Conservation (phyloP, 2,888 invertebrate genomes). For the Platycnemis pennipes region DNA sequence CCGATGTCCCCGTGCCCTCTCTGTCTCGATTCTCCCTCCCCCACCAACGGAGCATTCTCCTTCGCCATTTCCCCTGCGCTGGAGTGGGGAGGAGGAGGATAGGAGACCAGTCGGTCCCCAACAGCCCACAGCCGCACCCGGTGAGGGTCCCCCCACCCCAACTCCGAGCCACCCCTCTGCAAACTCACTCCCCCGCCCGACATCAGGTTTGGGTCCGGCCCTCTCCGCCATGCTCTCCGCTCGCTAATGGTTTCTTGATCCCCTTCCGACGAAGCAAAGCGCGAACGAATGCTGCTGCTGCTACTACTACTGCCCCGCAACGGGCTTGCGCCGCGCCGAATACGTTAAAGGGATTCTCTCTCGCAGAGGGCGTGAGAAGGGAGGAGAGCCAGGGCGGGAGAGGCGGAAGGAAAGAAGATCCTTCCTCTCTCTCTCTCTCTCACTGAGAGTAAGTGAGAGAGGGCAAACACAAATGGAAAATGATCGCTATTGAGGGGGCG, state of each 20-base stretch:
- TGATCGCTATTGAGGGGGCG: neutral
- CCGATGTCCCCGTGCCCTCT: neutral
- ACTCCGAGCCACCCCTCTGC: no score
- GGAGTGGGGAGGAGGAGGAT: neutral
- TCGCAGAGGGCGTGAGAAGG: neutral
- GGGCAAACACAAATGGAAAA: slow-evolving; percentile 59
- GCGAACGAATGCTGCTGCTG: slow-evolving; percentile 5
- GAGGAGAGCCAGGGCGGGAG: neutral
- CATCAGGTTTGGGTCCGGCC: neutral
- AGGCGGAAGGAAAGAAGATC: neutral
- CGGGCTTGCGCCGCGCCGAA: slow-evolving; percentile 33
- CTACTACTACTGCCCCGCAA: neutral
- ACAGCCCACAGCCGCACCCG: neutral
- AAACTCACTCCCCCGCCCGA: neutral
- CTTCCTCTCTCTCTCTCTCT: no score
- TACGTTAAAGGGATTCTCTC: slow-evolving; percentile 62
- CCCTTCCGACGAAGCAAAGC: slow-evolving; percentile 28
- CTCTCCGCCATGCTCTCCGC: neutral
- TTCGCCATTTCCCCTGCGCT: no score
- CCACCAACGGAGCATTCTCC: neutral
- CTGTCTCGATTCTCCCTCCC: neutral
- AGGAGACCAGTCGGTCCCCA: no score
- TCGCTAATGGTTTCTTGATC: slow-evolving; percentile 62
- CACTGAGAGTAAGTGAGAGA: slow-evolving; percentile 25
- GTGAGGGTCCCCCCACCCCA: neutral